Base-by-base conservation (phyloP, 2,888 invertebrate genomes). In the Diarsia brunnea region DNA sequence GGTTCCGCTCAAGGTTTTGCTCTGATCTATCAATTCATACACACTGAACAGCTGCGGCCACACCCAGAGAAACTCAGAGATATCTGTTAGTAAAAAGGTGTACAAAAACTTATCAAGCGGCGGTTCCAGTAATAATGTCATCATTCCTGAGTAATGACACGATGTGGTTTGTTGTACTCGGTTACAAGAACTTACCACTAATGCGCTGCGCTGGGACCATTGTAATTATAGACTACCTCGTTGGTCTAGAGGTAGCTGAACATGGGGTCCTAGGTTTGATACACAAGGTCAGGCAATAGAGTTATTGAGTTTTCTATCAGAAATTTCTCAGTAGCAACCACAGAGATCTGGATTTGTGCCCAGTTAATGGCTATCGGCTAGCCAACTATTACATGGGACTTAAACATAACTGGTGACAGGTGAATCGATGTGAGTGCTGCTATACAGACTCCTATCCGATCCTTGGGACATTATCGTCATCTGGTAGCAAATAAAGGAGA, bases 1-100 rank as follows among this genome's bases (percentile, higher is more conserved):
- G 49, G 27, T 66, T 61, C 69, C 69, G 61, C 63, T 78, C 24
- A 71, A 71, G 60, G 69, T 78, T 76, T 78, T 78, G 45, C 64
- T 68, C 66, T 69, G 47, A 31, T 60, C 49, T 51, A 64, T 72
- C 63, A 78, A 79, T 77, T 73, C 16, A 72, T 76, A 78, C 65
- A 78, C 73, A 64, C 43, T 45, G 31, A 76, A 68, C 69, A 69
- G 49, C 58, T 55, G 45, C 43, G 66, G 60, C 78, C 89, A 80
- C 89, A 68, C 88, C 86, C 69, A 87, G 82, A 88, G 89, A 87
- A 87, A 87, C 80, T 78, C 11, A n/a, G 78, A 81, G 73, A 81
- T 76, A 78, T 75, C 73, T 76, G n/a, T 21, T 2, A 61, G 70
- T 73, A 84, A 87, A 81, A 84, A 82, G 61, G 1, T 43, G 67